A percentile compares a stretch with the other conserved stretches of the same genome.
Evolutionary conservation across 2,888 invertebrate species (phyloP).

Genomic region (Lordiphosa andalusiaca): DNA sequence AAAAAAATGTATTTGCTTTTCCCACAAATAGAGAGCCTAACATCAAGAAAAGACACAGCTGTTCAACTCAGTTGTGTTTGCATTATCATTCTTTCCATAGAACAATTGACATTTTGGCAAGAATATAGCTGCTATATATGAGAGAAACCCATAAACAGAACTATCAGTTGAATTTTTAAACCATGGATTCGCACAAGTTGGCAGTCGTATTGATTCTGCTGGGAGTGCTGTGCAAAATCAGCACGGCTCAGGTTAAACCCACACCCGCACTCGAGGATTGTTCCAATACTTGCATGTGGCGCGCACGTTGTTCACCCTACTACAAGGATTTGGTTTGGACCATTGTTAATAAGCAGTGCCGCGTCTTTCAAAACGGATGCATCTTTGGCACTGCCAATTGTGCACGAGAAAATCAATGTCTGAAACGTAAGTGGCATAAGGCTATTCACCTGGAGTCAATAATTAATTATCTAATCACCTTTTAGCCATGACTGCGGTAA

Average conservation of each 20-base stretch:
- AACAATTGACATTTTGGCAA: too few species aligned
- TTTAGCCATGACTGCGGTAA: slow-evolving; percentile 25
- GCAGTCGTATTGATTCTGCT: slow-evolving; percentile 2
- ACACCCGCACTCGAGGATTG: slow-evolving; percentile 14
- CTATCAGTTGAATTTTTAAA: slow-evolving; percentile 2
- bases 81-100: neutral
- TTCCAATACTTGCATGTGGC: slow-evolving; percentile 11
- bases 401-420: slow-evolving; percentile 35
- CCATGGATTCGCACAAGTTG: slow-evolving; percentile 4
- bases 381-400: slow-evolving; percentile 38
- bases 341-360: slow-evolving; percentile 27
- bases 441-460: neutral
- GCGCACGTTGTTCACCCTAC: slow-evolving; percentile 35
- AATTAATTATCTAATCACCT: too few species aligned
- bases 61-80: slow-evolving; percentile 3
- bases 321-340: slow-evolving; percentile 33
- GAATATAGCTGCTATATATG: slow-evolving; percentile 6
- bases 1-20: neutral
- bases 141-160: neutral
- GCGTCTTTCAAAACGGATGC: slow-evolving; percentile 50
- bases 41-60: neutral
- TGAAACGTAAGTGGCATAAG: slow-evolving; percentile 18
- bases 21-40: too few species aligned
- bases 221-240: neutral
- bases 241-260: too few species aligned